These are phyloP conservation scores for Micrasema minimum DNA, from an alignment of 1,140 invertebrate species.

Conservation along the genomic window DNA sequence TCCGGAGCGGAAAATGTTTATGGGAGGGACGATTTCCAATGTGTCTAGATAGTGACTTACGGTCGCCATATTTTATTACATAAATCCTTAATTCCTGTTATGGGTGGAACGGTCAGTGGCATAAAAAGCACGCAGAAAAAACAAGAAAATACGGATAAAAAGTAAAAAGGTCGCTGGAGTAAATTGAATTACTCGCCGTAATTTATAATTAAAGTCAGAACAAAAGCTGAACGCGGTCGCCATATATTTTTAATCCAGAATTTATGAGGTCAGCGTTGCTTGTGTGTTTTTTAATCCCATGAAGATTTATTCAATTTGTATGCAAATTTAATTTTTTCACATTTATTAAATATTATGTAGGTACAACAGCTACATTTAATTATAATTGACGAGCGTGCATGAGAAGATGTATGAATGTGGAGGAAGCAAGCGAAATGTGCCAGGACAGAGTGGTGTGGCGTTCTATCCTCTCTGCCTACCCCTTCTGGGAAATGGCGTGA, in stretches of 20 bases:
- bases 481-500: too few relatives aligned
- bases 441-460: too few relatives aligned
- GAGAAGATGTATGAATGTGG: too few relatives aligned
- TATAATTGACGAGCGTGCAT: too few relatives aligned
- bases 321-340: too few relatives aligned
- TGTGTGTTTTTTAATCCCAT: not conserved
- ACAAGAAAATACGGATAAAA: conserved; percentile 30
- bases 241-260: conserved; percentile 25
- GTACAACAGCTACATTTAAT: too few relatives aligned
- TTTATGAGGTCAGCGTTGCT: conserved; percentile 12
- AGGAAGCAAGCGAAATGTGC: too few relatives aligned
- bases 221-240: conserved; percentile 9
- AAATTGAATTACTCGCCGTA: conserved; percentile 29
- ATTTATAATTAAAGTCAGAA: conserved; percentile 34
- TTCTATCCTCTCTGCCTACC: too few relatives aligned
- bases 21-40: conserved; percentile 54
- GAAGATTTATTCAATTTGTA: too few relatives aligned
- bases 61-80: conserved; percentile 52
- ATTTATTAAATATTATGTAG: too few relatives aligned
- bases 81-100: conserved; percentile 53
- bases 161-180: conserved; percentile 12
- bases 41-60: conserved; percentile 51
- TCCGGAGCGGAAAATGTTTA: conserved; percentile 53
- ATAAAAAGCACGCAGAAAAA: conserved; percentile 36
- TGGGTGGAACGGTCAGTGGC: conserved; percentile 47